Conservation (phyloP, 2,797 vertebrate genomes). For the Anolis apletophallus region DNA sequence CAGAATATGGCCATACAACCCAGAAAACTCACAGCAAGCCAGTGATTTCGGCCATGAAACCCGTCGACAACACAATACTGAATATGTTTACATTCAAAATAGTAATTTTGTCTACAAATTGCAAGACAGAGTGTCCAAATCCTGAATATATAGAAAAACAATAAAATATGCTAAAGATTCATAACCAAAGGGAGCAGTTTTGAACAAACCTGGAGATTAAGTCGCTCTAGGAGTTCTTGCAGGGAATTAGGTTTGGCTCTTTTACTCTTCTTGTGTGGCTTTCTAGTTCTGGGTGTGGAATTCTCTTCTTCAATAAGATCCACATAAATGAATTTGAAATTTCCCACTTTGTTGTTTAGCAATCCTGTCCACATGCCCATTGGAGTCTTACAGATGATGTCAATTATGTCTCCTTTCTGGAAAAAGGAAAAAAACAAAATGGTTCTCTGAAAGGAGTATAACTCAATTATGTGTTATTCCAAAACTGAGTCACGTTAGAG, state of each 20-base stretch:
- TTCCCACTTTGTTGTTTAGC: slow-evolving; percentile 89
- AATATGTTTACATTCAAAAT: too few relatives aligned
- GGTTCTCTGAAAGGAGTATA: neutral
- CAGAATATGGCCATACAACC: too few relatives aligned
- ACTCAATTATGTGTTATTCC: slow-evolving; percentile 22
- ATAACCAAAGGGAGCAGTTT: neutral
- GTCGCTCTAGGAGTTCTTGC: slow-evolving; percentile 84
- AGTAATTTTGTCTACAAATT: too few relatives aligned
- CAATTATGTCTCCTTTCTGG: slow-evolving; percentile 93
- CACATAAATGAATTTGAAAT: slow-evolving; percentile 97
- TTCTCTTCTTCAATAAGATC: slow-evolving; percentile 86
- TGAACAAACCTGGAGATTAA: slow-evolving; percentile 88
- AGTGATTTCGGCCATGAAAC: too few relatives aligned
- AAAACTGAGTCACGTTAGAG: slow-evolving; percentile 2
- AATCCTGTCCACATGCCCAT: slow-evolving; percentile 97
- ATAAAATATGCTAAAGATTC: neutral
- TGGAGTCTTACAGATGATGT: slow-evolving; percentile 91
- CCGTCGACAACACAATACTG: too few relatives aligned
- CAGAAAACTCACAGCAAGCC: too few relatives aligned
- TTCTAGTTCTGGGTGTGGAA: slow-evolving; percentile 77
- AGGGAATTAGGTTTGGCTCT: slow-evolving; percentile 83
- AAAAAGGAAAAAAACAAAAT: slow-evolving; percentile 21
- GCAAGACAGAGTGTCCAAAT: too few relatives aligned
- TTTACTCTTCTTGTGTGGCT: slow-evolving; percentile 75
- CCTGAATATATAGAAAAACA: too few relatives aligned